These are phyloP conservation scores for Cyphomyrus discorhynchus DNA, from an alignment of 2,113 vertebrate species.

Conservation along the genomic window DNA sequence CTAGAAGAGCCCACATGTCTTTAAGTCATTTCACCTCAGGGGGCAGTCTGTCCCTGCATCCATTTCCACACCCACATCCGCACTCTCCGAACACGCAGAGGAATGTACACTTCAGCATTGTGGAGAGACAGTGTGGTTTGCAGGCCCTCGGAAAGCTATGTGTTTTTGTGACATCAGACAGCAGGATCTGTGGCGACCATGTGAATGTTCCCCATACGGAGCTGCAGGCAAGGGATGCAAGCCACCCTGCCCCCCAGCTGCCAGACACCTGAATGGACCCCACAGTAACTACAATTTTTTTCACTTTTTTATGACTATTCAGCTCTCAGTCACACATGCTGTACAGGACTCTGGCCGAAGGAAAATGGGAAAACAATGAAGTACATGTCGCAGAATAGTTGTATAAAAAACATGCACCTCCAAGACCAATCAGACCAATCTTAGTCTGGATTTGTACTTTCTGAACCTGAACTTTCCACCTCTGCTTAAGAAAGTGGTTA, in stretches of 20 bases:
- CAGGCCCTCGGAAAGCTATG: slow-evolving; percentile 20
- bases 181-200: background rate
- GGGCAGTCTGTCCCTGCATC: background rate
- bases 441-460: background rate
- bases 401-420: background rate
- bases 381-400: background rate
- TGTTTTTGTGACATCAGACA: background rate
- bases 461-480: background rate
- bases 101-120: slow-evolving; percentile 34
- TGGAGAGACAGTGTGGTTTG: slow-evolving; percentile 33
- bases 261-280: background rate
- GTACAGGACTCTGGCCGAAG: background rate
- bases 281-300: background rate
- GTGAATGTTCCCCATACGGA: background rate
- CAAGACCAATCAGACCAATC: background rate
- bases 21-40: background rate
- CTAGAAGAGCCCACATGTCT: background rate
- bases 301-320: background rate
- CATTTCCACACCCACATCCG: background rate
- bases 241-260: background rate
- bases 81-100: slow-evolving; percentile 18
- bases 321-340: background rate
- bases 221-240: background rate
- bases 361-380: background rate
- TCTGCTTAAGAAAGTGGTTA: background rate